Conservation (phyloP, 2,888 invertebrate species). For the Philonicus albiceps region DNA sequence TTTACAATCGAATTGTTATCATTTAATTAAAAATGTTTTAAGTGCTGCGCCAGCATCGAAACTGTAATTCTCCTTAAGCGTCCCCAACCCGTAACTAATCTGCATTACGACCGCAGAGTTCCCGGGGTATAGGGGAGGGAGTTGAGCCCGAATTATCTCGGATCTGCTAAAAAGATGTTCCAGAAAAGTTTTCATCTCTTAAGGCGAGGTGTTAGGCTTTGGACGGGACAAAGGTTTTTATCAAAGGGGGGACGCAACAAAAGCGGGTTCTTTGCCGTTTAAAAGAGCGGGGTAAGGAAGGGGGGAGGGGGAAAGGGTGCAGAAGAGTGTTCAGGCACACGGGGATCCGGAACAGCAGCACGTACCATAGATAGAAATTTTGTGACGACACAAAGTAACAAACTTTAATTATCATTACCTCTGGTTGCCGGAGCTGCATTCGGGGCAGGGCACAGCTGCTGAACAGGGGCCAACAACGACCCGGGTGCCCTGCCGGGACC, state of each 20-base stretch:
- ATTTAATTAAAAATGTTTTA: conserved; percentile 23
- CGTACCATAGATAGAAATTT: background rate
- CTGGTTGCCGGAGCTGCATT: background rate
- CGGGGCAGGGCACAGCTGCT: background rate
- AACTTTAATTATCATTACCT: conserved; percentile 27
- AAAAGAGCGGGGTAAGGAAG: background rate
- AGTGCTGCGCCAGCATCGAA: background rate
- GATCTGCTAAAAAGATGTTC: conserved; percentile 22
- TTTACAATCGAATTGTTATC: conserved; percentile 9
- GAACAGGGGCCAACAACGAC: background rate
- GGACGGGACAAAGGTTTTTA: background rate
- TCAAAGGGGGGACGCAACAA: background rate
- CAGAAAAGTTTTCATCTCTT: conserved; percentile 29
- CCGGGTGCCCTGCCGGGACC: background rate
- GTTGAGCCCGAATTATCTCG: background rate
- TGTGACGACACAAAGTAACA: conserved; percentile 5
- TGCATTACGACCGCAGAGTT: background rate
- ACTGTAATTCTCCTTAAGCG: background rate
- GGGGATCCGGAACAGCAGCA: background rate
- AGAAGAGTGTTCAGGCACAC: background rate
- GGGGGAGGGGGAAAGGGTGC: background rate
- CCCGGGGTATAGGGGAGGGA: background rate
- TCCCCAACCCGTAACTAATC: background rate
- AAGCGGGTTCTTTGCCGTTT: background rate
- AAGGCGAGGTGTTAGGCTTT: conserved; percentile 9